Evolutionary conservation across 2,888 invertebrate species (phyloP).

Genomic region (Leptothorax acervorum): DNA sequence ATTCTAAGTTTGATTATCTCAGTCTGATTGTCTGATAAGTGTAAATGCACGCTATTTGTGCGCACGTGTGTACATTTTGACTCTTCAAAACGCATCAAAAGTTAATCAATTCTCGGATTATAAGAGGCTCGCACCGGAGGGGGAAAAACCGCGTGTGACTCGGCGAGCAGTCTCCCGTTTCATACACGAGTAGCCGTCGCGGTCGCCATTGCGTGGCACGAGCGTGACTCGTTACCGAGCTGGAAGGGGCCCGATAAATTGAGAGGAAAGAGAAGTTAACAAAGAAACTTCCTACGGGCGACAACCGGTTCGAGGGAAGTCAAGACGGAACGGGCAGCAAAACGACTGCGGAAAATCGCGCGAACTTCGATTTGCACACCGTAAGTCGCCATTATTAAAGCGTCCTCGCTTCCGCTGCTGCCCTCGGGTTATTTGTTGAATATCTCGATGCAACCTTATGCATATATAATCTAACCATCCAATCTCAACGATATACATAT

Average conservation of each 20-base stretch:
- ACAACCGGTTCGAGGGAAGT: constrained; percentile 49
- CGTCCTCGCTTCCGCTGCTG: constrained; percentile 3
- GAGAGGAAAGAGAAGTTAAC: constrained; percentile 47
- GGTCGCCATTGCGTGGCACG: constrained; percentile 43
- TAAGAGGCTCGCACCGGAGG: background rate
- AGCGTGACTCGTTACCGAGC: constrained; percentile 37
- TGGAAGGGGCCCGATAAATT: constrained; percentile 39
- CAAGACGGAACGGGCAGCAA: constrained; percentile 5
- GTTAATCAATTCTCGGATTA: constrained; percentile 38
- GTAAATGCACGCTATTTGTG: background rate
- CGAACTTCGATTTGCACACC: constrained; percentile 42
- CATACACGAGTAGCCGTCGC: constrained; percentile 38
- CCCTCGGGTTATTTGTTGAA: background rate
- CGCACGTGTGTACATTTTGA: background rate
- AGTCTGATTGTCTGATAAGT: background rate
- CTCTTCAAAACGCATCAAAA: constrained; percentile 16
- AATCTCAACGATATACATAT: background rate
- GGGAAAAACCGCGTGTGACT: constrained; percentile 24
- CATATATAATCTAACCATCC: background rate
- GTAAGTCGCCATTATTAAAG: constrained; percentile 40
- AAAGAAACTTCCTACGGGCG: constrained; percentile 33
- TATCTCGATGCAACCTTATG: background rate
- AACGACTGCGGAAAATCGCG: constrained; percentile 34
- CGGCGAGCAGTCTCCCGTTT: constrained; percentile 37
- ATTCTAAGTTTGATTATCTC: background rate